Evolutionary conservation across 64 coral and sea anemone genomes (phyloP).

Genomic region (Actinia tenebrosa): DNA sequence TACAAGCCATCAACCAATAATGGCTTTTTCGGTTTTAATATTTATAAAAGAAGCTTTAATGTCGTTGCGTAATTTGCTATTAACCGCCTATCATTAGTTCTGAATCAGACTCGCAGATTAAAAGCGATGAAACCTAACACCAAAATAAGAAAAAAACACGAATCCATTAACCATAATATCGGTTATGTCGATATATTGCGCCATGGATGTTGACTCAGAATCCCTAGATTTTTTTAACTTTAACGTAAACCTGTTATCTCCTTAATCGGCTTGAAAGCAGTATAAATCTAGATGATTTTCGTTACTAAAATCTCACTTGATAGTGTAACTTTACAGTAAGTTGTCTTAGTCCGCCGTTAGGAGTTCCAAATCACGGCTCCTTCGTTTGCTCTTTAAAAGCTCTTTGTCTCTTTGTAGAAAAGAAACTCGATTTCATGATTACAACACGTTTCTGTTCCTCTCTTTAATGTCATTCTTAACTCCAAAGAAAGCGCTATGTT

Average conservation of each 20-base stretch:
- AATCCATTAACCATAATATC: neutral
- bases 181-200: neutral
- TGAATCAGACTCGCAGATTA: neutral
- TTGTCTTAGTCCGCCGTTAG: neutral
- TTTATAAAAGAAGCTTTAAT: neutral
- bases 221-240: constrained; percentile 15
- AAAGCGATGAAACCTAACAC: neutral
- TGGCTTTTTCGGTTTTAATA: neutral
- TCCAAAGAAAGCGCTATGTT: neutral
- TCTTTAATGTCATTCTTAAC: neutral
- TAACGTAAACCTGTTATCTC: neutral
- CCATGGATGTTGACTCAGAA: neutral
- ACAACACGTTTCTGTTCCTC: neutral
- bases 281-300: constrained; percentile 5
- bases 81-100: neutral
- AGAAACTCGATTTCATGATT: constrained; percentile 1
- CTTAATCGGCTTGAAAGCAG: constrained; percentile 4
- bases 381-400: neutral
- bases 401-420: neutral
- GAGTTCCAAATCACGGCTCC: neutral
- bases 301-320: neutral
- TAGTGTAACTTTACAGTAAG: neutral
- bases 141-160: neutral
- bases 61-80: neutral
- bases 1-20: neutral